Evolutionary conservation across 1,140 invertebrate genomes (phyloP).

Genomic region (Drosophila burlai): DNA sequence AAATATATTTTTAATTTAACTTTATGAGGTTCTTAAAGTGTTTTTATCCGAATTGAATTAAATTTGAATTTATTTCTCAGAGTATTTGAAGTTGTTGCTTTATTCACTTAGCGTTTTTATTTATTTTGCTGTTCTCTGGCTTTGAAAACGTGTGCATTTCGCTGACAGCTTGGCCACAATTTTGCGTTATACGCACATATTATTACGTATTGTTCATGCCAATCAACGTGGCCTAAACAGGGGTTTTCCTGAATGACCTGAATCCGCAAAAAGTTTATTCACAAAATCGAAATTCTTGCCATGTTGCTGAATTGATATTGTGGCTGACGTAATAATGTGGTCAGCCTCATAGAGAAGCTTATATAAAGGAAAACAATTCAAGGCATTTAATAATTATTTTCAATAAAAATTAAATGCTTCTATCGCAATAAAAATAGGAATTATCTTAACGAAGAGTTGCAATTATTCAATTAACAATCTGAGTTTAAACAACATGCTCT

Average conservation of each 20-base stretch:
- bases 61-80: background rate
- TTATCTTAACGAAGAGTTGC: background rate
- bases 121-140: conserved; percentile 9
- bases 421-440: too few species aligned
- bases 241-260: conserved; percentile 6
- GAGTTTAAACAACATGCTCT: background rate
- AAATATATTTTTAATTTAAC: background rate
- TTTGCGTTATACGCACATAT: conserved; percentile 11
- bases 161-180: conserved; percentile 34
- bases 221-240: conserved; percentile 35
- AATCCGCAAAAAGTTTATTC: conserved; percentile 15
- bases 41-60: background rate
- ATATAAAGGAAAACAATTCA: too few species aligned
- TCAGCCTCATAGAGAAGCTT: background rate
- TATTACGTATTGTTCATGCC: conserved; percentile 18
- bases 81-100: background rate
- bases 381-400: background rate
- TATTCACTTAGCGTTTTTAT: background rate
- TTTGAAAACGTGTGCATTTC: conserved; percentile 6
- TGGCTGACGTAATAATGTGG: conserved; percentile 4
- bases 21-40: too few species aligned
- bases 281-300: background rate
- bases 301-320: conserved; percentile 16
- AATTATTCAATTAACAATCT: background rate
- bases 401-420: background rate